These are phyloP conservation scores for Agrotis ipsilon DNA, from an alignment of 2,888 invertebrate species.

Conservation along the genomic window DNA sequence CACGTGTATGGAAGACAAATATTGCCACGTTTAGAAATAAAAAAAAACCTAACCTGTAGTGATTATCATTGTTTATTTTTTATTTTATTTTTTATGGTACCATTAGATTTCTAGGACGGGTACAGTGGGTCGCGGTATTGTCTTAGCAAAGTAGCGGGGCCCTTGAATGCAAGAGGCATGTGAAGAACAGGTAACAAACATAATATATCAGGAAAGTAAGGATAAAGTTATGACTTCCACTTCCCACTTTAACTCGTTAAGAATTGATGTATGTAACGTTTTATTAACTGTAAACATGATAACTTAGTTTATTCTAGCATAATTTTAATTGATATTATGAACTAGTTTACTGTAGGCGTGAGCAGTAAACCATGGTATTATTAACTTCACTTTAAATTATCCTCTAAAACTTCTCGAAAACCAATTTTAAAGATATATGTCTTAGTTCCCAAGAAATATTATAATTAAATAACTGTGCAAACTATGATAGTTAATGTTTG, in stretches of 20 bases:
- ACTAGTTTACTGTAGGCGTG: neutral
- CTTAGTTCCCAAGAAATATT: constrained; percentile 33
- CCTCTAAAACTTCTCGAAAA: constrained; percentile 1
- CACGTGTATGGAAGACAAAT: neutral
- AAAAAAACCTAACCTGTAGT: too few relatives aligned
- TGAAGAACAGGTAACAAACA: too few relatives aligned
- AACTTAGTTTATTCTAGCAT: too few relatives aligned
- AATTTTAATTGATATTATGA: constrained; percentile 14
- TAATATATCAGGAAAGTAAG: neutral
- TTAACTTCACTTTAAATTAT: constrained; percentile 6
- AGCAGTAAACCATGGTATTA: constrained; percentile 2
- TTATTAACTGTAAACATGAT: constrained; percentile 1
- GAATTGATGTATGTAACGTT: neutral
- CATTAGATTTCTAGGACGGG: too few relatives aligned
- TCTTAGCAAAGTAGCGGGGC: too few relatives aligned
- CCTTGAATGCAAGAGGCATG: too few relatives aligned
- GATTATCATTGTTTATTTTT: too few relatives aligned
- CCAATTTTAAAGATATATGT: constrained; percentile 25
- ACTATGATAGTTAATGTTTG: constrained; percentile 52
- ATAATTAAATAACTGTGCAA: constrained; percentile 52
- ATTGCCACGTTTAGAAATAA: neutral
- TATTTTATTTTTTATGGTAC: too few relatives aligned
- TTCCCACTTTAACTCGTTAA: neutral
- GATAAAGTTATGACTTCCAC: constrained; percentile 3
- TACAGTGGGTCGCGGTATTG: too few relatives aligned